Evolutionary conservation across 1,140 invertebrate genomes (phyloP), one percentile per base, ranked within the genome.

Genomic region (Drosophila melanica): DNA sequence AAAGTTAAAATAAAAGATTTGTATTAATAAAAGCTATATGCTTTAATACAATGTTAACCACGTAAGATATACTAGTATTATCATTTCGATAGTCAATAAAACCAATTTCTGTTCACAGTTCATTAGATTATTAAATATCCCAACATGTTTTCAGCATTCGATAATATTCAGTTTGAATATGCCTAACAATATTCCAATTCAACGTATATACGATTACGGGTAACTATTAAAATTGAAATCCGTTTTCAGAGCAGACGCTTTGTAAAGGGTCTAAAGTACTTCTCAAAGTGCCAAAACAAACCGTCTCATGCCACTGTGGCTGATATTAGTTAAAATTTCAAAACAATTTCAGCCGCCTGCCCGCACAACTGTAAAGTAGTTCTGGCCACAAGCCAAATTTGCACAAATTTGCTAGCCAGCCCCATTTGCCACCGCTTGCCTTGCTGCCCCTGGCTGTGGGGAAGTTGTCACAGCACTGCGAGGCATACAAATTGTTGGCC

Each of bases 351-450:
- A 41, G 58, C 51, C 57, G 35, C 39, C 30, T 37, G 45, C 67
- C 50, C 68, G 67, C 66, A 75, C 72, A 75, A 53, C 73, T 75
- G 73, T 78, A 71, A 75, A 78, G 76, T 76, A 72, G 62, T 78
- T 76, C 47, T 78, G 76, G 73, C 73, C 76, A 78, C 76, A 78
- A 78, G 76, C 76, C 73, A 78, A 78, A 76, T 78, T 78, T 78
- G 76, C 76, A 67, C 76, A 76, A 78, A 78, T 76, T 76, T 78
- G 47, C 67, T 50, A 60, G 47, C 50, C 44, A n/a, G 11, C 18
- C 41, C 14, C 45, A 12, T 30, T 14, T 30, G 12, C 10, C n/a
- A n/a, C 51, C 4, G 16, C 10, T 7, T 27, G 30, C 18, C 33
- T 48, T 9, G 9, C 37, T 59, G 18, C 14, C 37, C 23, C 30